phyloP scores from a whole-genome alignment of 1,140 invertebrate species.

The Drosophila nigromelanica region DNA sequence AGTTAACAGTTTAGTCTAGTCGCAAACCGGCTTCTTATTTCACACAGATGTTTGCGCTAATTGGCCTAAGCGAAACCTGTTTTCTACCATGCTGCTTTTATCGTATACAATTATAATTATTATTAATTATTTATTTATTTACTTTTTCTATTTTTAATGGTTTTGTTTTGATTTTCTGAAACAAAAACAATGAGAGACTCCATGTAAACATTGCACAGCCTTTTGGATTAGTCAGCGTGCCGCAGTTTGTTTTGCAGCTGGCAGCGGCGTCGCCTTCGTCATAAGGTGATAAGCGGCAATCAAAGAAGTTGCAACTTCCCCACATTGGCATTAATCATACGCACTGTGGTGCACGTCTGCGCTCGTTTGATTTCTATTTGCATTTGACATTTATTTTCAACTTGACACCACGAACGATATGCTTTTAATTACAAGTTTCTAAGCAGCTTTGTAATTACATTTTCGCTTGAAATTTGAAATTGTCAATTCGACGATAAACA shows the following conservation, averaged over 20 bases:
- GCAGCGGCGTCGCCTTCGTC: background rate
- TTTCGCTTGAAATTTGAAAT: slow-evolving; percentile 18
- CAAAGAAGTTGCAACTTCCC: background rate
- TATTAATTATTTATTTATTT: background rate
- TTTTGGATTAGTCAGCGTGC: slow-evolving; percentile 13
- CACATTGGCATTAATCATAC: slow-evolving; percentile 15
- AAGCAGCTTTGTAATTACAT: slow-evolving; percentile 9
- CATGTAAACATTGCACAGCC: background rate
- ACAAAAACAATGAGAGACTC: background rate
- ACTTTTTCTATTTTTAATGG: background rate
- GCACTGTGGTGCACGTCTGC: background rate
- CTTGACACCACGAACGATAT: background rate
- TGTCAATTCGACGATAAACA: too few species aligned
- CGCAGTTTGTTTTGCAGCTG: background rate
- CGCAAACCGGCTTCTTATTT: slow-evolving; percentile 55
- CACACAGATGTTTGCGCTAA: slow-evolving; percentile 36
- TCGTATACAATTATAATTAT: slow-evolving; percentile 22
- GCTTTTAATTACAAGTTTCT: slow-evolving; percentile 4
- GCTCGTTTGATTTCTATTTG: slow-evolving; percentile 6
- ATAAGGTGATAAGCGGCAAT: slow-evolving; percentile 17
- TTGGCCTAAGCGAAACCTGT: slow-evolving; percentile 32
- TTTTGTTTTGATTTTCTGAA: background rate
- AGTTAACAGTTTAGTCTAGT: too few species aligned
- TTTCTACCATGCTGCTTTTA: slow-evolving; percentile 17
- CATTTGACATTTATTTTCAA: too few species aligned